Percentiles rank a stretch among this genome's conserved stretches.
These are phyloP conservation scores for Eremophila alpestris DNA, from an alignment of 2,797 vertebrate genomes.

Conservation along the genomic window DNA sequence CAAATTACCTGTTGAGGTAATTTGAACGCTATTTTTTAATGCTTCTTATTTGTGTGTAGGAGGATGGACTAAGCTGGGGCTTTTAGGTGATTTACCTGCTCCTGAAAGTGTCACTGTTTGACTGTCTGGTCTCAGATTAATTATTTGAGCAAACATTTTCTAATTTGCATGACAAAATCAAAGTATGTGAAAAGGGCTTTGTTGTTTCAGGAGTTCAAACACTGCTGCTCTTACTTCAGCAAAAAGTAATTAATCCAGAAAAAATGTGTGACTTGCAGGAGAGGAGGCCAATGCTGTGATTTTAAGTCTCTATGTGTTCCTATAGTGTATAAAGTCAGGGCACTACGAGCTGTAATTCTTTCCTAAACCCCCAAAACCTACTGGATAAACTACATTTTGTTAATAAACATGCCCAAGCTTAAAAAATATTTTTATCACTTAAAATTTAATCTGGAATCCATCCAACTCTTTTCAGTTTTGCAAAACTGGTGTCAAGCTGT, in stretches of 20 bases:
- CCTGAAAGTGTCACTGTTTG: background rate
- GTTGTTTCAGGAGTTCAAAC: background rate
- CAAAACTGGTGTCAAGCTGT: background rate
- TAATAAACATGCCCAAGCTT: background rate
- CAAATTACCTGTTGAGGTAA: background rate
- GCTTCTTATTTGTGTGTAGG: background rate
- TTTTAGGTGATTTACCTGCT: background rate
- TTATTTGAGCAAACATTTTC: background rate
- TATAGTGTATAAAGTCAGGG: background rate
- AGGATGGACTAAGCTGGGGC: background rate
- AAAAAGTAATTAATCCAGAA: background rate
- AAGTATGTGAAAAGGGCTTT: background rate
- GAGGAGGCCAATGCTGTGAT: background rate
- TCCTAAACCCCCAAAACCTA: background rate
- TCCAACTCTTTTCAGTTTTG: background rate
- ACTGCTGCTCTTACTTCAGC: background rate
- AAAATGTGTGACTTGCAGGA: background rate
- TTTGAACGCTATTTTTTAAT: background rate
- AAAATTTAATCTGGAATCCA: background rate
- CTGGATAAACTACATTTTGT: background rate
- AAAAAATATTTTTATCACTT: background rate
- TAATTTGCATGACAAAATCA: background rate
- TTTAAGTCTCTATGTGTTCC: background rate
- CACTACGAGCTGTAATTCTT: background rate
- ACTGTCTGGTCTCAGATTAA: background rate